These are phyloP conservation scores for Campoplex capitator DNA, from an alignment of 2,888 invertebrate genomes.

Conservation along the genomic window DNA sequence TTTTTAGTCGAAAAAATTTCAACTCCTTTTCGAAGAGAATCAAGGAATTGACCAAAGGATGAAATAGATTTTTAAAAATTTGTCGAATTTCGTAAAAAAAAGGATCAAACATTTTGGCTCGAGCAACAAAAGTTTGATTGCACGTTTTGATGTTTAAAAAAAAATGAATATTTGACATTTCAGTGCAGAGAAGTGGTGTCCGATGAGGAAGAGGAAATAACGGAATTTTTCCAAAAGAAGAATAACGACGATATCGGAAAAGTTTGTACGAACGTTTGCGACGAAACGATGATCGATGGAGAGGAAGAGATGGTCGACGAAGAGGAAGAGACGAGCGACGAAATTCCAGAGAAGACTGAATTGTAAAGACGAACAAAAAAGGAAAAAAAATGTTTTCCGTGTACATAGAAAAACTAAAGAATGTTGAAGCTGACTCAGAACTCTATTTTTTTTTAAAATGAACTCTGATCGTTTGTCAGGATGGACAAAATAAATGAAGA, in stretches of 20 bases:
- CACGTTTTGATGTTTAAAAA: background rate
- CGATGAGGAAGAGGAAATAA: constrained; percentile 89
- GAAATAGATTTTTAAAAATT: background rate
- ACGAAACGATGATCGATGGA: constrained; percentile 82
- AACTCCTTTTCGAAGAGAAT: too few species aligned
- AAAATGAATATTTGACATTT: constrained; percentile 23
- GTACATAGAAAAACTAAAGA: constrained; percentile 31
- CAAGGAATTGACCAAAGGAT: too few species aligned
- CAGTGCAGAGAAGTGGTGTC: constrained; percentile 91
- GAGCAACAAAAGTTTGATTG: background rate
- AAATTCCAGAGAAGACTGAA: constrained; percentile 46
- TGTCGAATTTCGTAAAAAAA: background rate
- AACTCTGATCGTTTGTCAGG: background rate
- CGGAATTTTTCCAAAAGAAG: constrained; percentile 86
- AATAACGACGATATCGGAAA: constrained; percentile 84
- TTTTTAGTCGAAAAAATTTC: background rate
- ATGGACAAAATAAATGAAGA: background rate
- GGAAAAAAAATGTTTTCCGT: background rate
- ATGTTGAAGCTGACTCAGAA: background rate
- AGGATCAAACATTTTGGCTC: background rate
- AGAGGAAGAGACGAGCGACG: constrained; percentile 81
- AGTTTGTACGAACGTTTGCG: constrained; percentile 86
- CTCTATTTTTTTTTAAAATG: background rate
- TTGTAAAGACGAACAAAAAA: constrained; percentile 40
- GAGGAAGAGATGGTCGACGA: constrained; percentile 81